Evolutionary conservation across 2,888 invertebrate genomes (phyloP), one percentile per base, ranked within the genome.

Genomic region (Dolichomitus sp.): DNA sequence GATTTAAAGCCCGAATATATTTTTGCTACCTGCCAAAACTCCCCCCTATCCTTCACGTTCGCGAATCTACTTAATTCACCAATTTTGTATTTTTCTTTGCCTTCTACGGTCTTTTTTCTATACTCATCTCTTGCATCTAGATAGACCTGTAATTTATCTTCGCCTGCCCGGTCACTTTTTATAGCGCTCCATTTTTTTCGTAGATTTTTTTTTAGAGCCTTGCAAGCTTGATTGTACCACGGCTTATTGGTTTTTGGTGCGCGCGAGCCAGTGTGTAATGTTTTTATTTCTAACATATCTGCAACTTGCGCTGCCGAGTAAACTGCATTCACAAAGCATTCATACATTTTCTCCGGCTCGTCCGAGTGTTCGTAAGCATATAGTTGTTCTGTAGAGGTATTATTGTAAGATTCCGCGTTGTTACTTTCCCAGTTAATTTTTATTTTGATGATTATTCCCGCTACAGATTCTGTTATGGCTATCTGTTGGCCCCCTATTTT

Each of bases 181-280:
- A 6, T 7, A 11, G 14, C 48, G 5, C 9, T 48, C 27, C 30
- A 59, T 33, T 59, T 11, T 59, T 33, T n/a, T 11, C 9, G 59
- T n/a, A 4, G 33, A 4, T 63, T 63, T 63, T 42, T 23, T 42
- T 19, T 30, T 59, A 23, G 23, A 23, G 2, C n/a, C 30, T 23
- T 30, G 59, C 59, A 59, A 5, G 14, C 30, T 59, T 59, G 11
- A 30, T 59, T 59, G 30, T 33, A 59, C 59, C 59, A 59, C n/a
- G 59, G 27, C 27, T 57, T 30, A 12, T 57, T 27, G 11, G 1
- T 23, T 23, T 11, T 54, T 2, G 3, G 0, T 54, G 54, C 54
- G 14, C 17, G 17, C 17, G 17, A 5, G 23, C 61, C 11, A 40
- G 37, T 17, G 17, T 7, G 40, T 4, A 11, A n/a, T 61, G n/a